Base-by-base conservation (phyloP, 2,888 invertebrate genomes). In the Coenonympha glycerion region DNA sequence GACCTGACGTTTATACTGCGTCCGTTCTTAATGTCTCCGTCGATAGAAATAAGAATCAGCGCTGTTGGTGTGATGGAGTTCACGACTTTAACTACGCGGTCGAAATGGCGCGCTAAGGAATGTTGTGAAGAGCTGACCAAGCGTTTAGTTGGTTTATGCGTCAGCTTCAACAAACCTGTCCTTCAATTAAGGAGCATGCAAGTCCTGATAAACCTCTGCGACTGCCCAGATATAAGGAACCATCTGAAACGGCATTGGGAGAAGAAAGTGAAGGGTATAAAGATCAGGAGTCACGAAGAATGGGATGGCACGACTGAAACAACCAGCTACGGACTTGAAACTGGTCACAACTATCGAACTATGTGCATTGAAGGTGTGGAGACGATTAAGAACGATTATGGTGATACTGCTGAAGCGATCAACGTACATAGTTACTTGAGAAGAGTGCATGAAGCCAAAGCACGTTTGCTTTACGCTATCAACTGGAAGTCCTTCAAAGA, bases 91-190 rank as follows among this genome's bases (percentile, higher is more conserved):
- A 86, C 85, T 0, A 78, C 76, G 0, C 65, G 74, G 0, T 79
- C 86, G 0, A 80, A 85, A 61, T 86, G 86, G 86, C 74, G 84
- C 0, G 78, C 76, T 0, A 84, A 80, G 40, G 83, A 86, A 53
- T 64, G 59, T 16, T 63, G 66, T 30, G 52, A 49, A 5, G 73
- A 75, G 1, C 49, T 86, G 2, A 75, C 77, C 0, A 73, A 64
- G 26, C 62, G 63, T 1, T 59, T 87, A 2, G 70, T 81, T 0
- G 22, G 52, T 0, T 60, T 85, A 2, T 73, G 73, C 34, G 53
- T 64, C 2, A 50, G 58, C 1, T 69, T 70, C 0, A 77, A 71
- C 50, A 66, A 62, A 2, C 83, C 85, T 0, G n/a, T 72, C 5
- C 48, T 87, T 1, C 86, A 86, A 47, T 21, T 79, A 3, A 54